Conservation (phyloP, 2,888 invertebrate genomes). For the Agonopterix heracliana region DNA sequence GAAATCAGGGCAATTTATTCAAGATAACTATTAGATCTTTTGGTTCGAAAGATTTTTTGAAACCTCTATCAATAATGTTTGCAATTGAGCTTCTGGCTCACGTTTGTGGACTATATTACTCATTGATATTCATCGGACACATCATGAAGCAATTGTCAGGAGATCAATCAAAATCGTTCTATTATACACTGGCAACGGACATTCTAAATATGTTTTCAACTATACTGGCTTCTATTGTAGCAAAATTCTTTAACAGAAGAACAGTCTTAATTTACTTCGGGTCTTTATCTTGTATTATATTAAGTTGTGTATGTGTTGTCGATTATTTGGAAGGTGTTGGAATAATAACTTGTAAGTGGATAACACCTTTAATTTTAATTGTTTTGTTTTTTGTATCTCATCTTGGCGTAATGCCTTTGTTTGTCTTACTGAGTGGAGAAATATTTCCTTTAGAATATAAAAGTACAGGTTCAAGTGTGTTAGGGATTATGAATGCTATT, state of each 20-base stretch:
- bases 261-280: neutral
- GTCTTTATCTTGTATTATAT: neutral
- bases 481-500: neutral
- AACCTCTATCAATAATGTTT: neutral
- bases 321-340: neutral
- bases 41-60: neutral
- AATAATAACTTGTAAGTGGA: neutral
- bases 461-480: neutral
- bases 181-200: neutral
- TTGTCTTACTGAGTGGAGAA: neutral
- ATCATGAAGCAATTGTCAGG: neutral
- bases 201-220: neutral
- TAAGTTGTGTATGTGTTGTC: neutral
- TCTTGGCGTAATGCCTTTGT: neutral
- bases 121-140: neutral
- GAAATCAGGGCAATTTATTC: neutral
- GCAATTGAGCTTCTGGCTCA: neutral
- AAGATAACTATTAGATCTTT: neutral
- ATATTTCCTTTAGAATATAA: no score
- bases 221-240: neutral
- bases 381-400: neutral
- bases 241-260: neutral
- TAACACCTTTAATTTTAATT: neutral
- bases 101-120: neutral
- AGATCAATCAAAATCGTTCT: neutral